These are phyloP conservation scores for Himalopsyche kuldschensis DNA, from an alignment of 2,888 invertebrate genomes.

Conservation along the genomic window DNA sequence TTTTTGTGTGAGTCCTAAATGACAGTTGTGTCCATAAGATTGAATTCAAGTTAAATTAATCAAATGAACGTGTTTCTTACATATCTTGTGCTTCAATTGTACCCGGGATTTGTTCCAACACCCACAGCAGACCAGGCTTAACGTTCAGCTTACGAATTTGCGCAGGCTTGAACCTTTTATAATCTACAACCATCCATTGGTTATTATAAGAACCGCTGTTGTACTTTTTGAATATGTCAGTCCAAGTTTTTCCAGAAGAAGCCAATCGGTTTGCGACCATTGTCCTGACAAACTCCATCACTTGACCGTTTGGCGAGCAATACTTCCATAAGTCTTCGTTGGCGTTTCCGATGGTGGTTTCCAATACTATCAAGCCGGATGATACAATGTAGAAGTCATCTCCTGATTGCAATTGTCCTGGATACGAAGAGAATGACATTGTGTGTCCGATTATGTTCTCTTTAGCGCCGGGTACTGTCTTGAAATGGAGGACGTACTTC, in stretches of 20 bases:
- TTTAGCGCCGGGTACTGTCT: constrained; percentile 42
- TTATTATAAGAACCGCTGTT: constrained; percentile 80
- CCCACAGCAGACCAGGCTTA: constrained; percentile 58
- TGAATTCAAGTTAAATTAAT: no score
- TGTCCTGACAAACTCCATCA: constrained; percentile 64
- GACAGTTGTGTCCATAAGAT: no score
- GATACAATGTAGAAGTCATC: constrained; percentile 68
- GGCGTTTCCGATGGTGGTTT: constrained; percentile 72
- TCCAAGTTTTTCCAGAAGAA: constrained; percentile 62
- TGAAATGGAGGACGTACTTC: constrained; percentile 63
- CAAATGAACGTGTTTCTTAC: constrained; percentile 42
- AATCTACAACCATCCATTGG: constrained; percentile 73
- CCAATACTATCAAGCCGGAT: constrained; percentile 62
- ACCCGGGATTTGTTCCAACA: constrained; percentile 65
- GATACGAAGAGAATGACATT: constrained; percentile 67
- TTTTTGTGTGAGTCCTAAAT: no score
- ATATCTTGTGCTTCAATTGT: constrained; percentile 49
- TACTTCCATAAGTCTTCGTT: constrained; percentile 62
- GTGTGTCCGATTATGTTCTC: constrained; percentile 58
- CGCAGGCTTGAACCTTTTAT: constrained; percentile 62
- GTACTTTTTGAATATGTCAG: constrained; percentile 57
- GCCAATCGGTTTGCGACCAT: constrained; percentile 71
- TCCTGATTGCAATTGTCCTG: constrained; percentile 59
- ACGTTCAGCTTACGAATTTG: constrained; percentile 33
- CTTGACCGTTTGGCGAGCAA: constrained; percentile 57